Conservation (phyloP, 37 sponge, comb jelly and placozoan genomes). For the Haliclona indistincta region DNA sequence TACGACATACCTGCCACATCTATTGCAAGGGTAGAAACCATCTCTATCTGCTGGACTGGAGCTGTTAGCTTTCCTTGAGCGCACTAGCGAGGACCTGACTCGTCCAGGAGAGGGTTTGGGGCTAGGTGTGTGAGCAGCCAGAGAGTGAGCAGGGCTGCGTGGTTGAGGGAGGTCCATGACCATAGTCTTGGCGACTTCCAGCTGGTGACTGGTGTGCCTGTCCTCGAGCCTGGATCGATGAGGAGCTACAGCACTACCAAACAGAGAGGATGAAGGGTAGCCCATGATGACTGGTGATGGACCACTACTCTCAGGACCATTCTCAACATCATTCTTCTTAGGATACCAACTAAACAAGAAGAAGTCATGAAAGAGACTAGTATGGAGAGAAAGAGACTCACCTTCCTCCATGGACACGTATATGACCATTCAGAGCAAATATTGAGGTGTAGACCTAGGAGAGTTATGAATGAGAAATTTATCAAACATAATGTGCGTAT, state of each 20-base stretch:
- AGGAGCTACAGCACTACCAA: constrained; percentile 15
- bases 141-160: constrained; percentile 20
- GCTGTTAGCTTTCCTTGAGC: constrained; percentile 57
- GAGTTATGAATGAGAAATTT: too few relatives aligned
- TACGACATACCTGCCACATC: constrained; percentile 70
- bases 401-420: constrained; percentile 86
- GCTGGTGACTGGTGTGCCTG: constrained; percentile 5
- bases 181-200: constrained; percentile 47
- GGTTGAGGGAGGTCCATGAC: constrained; percentile 53
- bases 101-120: constrained; percentile 60
- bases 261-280: neutral
- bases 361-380: neutral
- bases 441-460: constrained; percentile 63
- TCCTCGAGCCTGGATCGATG: neutral
- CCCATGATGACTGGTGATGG: neutral
- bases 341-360: constrained; percentile 6
- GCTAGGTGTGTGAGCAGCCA: constrained; percentile 43
- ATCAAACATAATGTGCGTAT: neutral
- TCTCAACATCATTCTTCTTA: constrained; percentile 6
- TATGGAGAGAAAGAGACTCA: constrained; percentile 5
- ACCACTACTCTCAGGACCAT: neutral
- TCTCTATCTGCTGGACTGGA: constrained; percentile 69
- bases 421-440: constrained; percentile 85
- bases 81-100: constrained; percentile 12
- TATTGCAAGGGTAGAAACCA: constrained; percentile 73